Evolutionary conservation across 2,888 invertebrate species (phyloP).

Genomic region (Noctua janthina): DNA sequence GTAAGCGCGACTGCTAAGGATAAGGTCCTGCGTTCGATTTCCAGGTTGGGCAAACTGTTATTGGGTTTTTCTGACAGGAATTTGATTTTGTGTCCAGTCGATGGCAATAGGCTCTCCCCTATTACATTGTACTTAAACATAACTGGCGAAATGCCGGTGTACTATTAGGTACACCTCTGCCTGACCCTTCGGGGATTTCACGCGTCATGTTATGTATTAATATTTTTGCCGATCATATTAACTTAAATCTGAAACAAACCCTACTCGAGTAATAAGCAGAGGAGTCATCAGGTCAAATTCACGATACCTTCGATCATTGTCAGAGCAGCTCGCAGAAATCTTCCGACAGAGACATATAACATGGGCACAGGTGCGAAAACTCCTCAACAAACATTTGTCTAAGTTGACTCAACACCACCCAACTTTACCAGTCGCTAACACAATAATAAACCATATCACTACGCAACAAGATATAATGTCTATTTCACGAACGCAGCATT

Average conservation of each 20-base stretch:
- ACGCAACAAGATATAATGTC: slow-evolving; percentile 55
- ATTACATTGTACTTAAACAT: background rate
- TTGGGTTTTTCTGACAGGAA: background rate
- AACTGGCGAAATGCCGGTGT: background rate
- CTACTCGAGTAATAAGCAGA: slow-evolving; percentile 5
- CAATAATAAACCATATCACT: slow-evolving; percentile 60
- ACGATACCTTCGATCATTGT: slow-evolving; percentile 78
- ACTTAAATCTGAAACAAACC: background rate
- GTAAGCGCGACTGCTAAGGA: background rate
- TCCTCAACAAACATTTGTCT: slow-evolving; percentile 79
- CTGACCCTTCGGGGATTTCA: background rate
- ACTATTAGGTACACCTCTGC: background rate
- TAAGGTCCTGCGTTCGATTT: background rate
- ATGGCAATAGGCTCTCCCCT: too few species aligned
- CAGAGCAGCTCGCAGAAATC: slow-evolving; percentile 70
- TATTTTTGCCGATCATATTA: background rate
- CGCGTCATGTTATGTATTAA: background rate
- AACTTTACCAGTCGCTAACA: slow-evolving; percentile 61
- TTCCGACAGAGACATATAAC: slow-evolving; percentile 77
- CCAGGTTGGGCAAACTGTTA: background rate
- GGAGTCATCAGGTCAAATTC: slow-evolving; percentile 58
- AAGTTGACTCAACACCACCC: slow-evolving; percentile 70
- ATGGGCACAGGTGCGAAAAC: slow-evolving; percentile 76
- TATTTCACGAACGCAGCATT: slow-evolving; percentile 24
- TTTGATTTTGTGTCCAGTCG: background rate